A percentile compares a stretch with the other conserved stretches of the same genome.
Evolutionary conservation across 2,888 invertebrate genomes (phyloP).

Genomic region (Muscina levida): DNA sequence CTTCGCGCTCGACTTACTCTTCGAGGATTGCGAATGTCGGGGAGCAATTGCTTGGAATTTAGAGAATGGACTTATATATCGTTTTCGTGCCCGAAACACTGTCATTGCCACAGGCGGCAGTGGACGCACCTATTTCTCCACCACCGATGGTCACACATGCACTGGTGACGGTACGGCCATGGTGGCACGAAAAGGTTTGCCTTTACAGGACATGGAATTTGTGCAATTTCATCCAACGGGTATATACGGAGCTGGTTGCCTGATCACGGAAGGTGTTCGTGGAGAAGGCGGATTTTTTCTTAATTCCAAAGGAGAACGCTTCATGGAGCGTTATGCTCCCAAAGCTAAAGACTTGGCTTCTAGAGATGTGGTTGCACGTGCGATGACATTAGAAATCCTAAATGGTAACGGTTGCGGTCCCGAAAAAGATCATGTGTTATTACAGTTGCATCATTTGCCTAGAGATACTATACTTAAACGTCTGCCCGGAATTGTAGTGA

Average conservation of each 20-base stretch:
- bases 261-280: slow-evolving; percentile 97
- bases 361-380: slow-evolving; percentile 96
- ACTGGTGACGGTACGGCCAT: slow-evolving; percentile 99
- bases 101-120: slow-evolving; percentile 92
- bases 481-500: slow-evolving; percentile 97
- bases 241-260: slow-evolving; percentile 98
- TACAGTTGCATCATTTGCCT: slow-evolving; percentile 97
- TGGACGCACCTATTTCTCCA: slow-evolving; percentile 96
- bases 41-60: slow-evolving; percentile 95
- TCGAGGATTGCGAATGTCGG: slow-evolving; percentile 93
- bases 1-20: slow-evolving; percentile 97
- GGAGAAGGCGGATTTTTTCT: slow-evolving; percentile 98
- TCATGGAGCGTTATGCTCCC: slow-evolving; percentile 99
- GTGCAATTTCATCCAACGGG: slow-evolving; percentile 99
- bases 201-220: slow-evolving; percentile 98
- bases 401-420: slow-evolving; percentile 97
- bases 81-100: slow-evolving; percentile 83
- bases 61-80: slow-evolving; percentile 97
- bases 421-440: slow-evolving; percentile 95
- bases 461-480: slow-evolving; percentile 90
- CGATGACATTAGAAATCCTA: slow-evolving; percentile 98
- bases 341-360: slow-evolving; percentile 98
- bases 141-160: slow-evolving; percentile 98
- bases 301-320: slow-evolving; percentile 97
- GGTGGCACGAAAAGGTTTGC: slow-evolving; percentile 94